Percentiles rank a stretch among this genome's conserved stretches.
phyloP scores from a whole-genome alignment of 2,888 invertebrate genomes.

The Ferrisia virgata region DNA sequence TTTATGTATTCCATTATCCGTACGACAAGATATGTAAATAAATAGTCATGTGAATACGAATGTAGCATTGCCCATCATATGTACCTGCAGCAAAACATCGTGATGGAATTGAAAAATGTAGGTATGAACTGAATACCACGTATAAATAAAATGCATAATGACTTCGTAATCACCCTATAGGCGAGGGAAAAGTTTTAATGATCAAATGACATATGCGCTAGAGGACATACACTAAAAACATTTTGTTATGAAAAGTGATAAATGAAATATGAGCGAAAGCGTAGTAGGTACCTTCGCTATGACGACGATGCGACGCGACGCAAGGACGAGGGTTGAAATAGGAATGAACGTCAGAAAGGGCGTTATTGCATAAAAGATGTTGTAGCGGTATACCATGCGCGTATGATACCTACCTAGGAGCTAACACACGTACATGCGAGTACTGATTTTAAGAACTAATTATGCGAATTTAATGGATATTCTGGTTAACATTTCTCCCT shows the following conservation, averaged over 20 bases:
- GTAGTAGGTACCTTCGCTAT: neutral
- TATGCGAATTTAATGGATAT: constrained; percentile 29
- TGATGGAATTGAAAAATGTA: too few relatives aligned
- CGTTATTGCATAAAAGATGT: neutral
- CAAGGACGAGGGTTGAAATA: neutral
- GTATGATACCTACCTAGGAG: neutral
- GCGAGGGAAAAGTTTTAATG: neutral
- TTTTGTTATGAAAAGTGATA: neutral
- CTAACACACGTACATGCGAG: neutral
- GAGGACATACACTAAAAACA: neutral
- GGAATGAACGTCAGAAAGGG: neutral
- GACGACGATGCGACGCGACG: too few relatives aligned
- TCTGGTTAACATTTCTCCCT: neutral
- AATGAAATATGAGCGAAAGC: neutral
- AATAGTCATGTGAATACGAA: too few relatives aligned
- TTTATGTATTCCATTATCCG: too few relatives aligned
- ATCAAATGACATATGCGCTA: neutral
- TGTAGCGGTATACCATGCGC: neutral
- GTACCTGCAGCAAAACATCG: too few relatives aligned
- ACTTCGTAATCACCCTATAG: neutral
- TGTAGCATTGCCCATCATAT: too few relatives aligned
- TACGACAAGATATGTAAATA: too few relatives aligned
- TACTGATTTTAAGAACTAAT: constrained; percentile 12
- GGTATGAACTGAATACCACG: too few relatives aligned
- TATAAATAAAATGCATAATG: too few relatives aligned